Percentiles rank a stretch among this genome's conserved stretches.
phyloP scores from a whole-genome alignment of 2,797 vertebrate genomes.

The Sebastes diploproa region DNA sequence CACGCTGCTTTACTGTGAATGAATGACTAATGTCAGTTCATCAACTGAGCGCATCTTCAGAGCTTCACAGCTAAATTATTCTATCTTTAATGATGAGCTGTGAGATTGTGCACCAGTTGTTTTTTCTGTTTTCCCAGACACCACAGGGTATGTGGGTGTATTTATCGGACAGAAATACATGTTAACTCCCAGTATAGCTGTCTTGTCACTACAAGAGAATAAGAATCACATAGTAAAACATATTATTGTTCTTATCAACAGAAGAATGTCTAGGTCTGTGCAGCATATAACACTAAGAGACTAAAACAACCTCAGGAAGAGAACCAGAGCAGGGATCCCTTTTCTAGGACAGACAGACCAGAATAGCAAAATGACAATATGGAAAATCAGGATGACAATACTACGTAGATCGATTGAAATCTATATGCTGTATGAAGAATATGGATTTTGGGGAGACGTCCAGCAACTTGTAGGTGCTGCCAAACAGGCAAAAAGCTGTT shows the following conservation, averaged over 20 bases:
- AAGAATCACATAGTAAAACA: background rate
- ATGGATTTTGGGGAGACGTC: background rate
- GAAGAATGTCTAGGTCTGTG: background rate
- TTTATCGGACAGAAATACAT: background rate
- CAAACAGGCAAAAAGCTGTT: background rate
- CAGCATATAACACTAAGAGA: background rate
- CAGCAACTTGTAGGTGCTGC: background rate
- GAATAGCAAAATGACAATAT: background rate
- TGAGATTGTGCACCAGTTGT: background rate
- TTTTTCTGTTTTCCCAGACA: conserved; percentile 1
- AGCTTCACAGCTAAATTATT: background rate
- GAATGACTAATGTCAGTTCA: background rate
- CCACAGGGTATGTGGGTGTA: background rate
- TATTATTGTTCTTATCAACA: background rate
- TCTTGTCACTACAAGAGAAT: background rate
- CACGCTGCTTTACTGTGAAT: background rate
- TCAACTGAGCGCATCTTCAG: background rate
- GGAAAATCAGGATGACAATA: background rate
- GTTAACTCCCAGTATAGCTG: background rate
- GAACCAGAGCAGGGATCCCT: background rate
- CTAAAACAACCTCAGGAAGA: background rate
- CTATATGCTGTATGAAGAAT: background rate
- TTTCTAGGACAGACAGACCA: background rate
- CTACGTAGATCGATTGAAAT: background rate
- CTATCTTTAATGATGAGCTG: background rate